Evolutionary conservation across 1,140 invertebrate species (phyloP).

Genomic region (Drosophila teissieri): DNA sequence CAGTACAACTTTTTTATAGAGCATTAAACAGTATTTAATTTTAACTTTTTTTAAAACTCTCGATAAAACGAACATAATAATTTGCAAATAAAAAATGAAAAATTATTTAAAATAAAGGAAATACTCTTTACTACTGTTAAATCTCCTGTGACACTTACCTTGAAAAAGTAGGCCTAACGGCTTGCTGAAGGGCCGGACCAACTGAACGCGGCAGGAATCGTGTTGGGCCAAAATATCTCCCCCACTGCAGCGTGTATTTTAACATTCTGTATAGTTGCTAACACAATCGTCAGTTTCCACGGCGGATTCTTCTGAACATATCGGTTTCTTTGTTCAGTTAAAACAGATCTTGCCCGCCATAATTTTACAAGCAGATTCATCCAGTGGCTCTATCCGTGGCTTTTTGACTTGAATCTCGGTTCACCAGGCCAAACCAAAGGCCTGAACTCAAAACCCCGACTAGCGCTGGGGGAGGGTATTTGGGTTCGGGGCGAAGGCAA

Average conservation of each 20-base stretch:
- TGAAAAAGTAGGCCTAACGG: conserved; percentile 60
- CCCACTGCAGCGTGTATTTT: conserved; percentile 22
- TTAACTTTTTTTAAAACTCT: too few relatives aligned
- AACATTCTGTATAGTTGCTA: conserved; percentile 15
- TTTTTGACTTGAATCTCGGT: conserved; percentile 36
- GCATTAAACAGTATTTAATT: too few relatives aligned
- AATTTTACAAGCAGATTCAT: conserved; percentile 2
- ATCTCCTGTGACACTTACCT: conserved; percentile 52
- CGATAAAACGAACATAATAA: too few relatives aligned
- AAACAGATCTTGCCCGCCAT: conserved; percentile 48
- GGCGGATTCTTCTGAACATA: neutral
- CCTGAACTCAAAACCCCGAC: conserved; percentile 15
- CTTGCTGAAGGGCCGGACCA: conserved; percentile 39
- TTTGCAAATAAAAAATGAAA: too few relatives aligned
- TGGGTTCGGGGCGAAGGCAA: conserved; percentile 24
- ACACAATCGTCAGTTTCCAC: neutral
- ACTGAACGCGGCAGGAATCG: conserved; percentile 46
- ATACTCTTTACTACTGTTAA: too few relatives aligned
- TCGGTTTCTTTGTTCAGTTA: conserved; percentile 28
- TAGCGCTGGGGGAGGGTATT: conserved; percentile 11
- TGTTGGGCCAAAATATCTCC: conserved; percentile 25
- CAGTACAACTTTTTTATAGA: neutral
- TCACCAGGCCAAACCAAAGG: conserved; percentile 20
- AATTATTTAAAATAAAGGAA: neutral
- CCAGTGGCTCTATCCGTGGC: conserved; percentile 23